These are phyloP conservation scores for Rafetus swinhoei DNA, from an alignment of 2,113 vertebrate genomes.

Conservation along the genomic window DNA sequence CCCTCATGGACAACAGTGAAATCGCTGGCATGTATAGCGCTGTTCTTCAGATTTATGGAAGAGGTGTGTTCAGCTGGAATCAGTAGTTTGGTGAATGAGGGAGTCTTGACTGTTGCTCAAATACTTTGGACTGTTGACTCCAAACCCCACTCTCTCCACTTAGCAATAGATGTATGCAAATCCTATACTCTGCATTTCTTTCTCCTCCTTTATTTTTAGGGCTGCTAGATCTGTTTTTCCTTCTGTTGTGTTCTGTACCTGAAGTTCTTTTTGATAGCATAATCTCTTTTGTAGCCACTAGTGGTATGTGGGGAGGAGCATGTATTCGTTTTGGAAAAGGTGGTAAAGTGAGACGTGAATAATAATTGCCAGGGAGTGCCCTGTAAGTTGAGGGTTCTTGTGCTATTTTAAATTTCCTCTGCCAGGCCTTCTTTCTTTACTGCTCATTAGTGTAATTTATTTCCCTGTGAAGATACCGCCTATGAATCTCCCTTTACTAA, in stretches of 20 bases:
- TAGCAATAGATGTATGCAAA: not conserved
- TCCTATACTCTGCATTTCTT: not conserved
- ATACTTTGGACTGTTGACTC: not conserved
- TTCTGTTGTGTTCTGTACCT: not conserved
- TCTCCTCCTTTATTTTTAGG: not conserved
- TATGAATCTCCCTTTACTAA: not conserved
- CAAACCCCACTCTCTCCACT: fast-evolving
- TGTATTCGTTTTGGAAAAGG: not conserved
- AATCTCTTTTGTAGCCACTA: not conserved
- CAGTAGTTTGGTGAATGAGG: not conserved
- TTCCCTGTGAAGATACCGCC: not conserved
- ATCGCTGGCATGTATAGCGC: fast-evolving
- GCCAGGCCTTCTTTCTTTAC: not conserved
- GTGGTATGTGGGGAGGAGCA: not conserved
- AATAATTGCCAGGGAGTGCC: not conserved
- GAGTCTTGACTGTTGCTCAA: not conserved
- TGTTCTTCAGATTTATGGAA: not conserved
- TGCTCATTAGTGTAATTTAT: not conserved
- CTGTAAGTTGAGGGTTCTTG: not conserved
- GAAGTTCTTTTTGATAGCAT: not conserved
- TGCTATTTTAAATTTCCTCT: not conserved
- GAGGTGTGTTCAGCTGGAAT: not conserved
- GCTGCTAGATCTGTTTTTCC: not conserved
- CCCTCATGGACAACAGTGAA: not conserved
- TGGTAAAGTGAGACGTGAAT: not conserved